Percentiles rank a stretch among this genome's conserved stretches.
Conservation (phyloP, 1,140 invertebrate genomes). For the Drosophila fuyamai region DNA sequence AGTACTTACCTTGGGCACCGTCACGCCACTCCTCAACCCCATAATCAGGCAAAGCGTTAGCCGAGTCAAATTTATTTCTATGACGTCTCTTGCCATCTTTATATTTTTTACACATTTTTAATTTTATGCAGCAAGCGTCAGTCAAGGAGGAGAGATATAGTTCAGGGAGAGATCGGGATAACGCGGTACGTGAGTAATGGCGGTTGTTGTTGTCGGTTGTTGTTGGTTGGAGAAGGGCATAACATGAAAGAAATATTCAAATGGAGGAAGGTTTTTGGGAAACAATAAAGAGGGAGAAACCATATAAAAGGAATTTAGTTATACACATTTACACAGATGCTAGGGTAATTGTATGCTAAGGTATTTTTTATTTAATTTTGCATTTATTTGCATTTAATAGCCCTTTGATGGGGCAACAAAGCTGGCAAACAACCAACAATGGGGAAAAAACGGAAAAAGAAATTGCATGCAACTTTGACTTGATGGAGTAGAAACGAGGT, state of each 20-base stretch:
- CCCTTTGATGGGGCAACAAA: constrained; percentile 30
- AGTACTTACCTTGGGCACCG: constrained; percentile 83
- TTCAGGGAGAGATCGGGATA: constrained; percentile 44
- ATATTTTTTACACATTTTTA: constrained; percentile 64
- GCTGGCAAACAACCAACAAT: constrained; percentile 35
- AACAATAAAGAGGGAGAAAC: constrained; percentile 31
- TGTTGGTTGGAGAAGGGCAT: constrained; percentile 39
- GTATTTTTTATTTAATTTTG: constrained; percentile 80
- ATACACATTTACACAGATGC: constrained; percentile 40
- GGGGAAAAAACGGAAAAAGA: constrained; percentile 44
- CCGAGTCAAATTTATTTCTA: constrained; percentile 84
- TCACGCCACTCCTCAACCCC: constrained; percentile 85
- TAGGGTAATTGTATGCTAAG: constrained; percentile 61
- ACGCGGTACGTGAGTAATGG: constrained; percentile 61
- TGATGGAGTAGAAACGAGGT: constrained; percentile 13
- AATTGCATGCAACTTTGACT: constrained; percentile 60
- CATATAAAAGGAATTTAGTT: constrained; percentile 64
- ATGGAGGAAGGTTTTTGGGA: constrained; percentile 36
- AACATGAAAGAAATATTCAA: constrained; percentile 73
- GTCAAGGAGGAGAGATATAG: constrained; percentile 39
- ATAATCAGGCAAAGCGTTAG: constrained; percentile 84
- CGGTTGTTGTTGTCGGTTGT: constrained; percentile 41
- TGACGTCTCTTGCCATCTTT: constrained; percentile 84
- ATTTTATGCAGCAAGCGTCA: constrained; percentile 79
- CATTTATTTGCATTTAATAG: constrained; percentile 79